These are phyloP conservation scores for Erythrolamprus reginae DNA, from an alignment of 2,113 vertebrate species.

Conservation along the genomic window DNA sequence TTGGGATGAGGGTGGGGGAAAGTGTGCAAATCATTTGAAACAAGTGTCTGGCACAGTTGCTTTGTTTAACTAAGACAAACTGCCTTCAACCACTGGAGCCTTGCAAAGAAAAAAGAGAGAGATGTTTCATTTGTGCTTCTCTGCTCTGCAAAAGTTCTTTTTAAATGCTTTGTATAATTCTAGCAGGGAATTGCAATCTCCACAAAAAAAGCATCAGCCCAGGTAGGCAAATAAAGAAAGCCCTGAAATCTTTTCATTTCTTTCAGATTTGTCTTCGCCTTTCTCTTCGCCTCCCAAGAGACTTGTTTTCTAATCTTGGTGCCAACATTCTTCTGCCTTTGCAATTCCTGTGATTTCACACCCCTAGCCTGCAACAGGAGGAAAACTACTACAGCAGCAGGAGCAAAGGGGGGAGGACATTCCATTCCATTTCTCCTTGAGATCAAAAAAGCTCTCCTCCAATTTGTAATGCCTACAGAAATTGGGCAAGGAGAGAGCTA, in stretches of 20 bases:
- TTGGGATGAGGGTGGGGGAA: too few species aligned
- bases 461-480: background rate
- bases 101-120: background rate
- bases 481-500: background rate
- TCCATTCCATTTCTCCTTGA: background rate
- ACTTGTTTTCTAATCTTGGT: background rate
- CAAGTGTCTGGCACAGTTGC: background rate
- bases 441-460: background rate
- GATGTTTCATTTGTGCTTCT: background rate
- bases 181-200: background rate
- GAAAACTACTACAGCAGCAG: background rate
- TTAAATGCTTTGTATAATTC: background rate
- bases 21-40: background rate
- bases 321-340: background rate
- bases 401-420: background rate
- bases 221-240: background rate
- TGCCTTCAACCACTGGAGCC: background rate
- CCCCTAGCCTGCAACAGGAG: background rate
- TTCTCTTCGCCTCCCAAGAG: background rate
- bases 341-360: background rate
- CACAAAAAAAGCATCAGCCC: background rate
- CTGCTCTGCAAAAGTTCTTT: background rate
- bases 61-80: background rate
- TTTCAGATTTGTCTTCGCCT: background rate
- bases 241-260: background rate